Evolutionary conservation across 2,113 vertebrate species (phyloP), one percentile per base, ranked within the genome.

Genomic region (Scartelaos histophorus): DNA sequence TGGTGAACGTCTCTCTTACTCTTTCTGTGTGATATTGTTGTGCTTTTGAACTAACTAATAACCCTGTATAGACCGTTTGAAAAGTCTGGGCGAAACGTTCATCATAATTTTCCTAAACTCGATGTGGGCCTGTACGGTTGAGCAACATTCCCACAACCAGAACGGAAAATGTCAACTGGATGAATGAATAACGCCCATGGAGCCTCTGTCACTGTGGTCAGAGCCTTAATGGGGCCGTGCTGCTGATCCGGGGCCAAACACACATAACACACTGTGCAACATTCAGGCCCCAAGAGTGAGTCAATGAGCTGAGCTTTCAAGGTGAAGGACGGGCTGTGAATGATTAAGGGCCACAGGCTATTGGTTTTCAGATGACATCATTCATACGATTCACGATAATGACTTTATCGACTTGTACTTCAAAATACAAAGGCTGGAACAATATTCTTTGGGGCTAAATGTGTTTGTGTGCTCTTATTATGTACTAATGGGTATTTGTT

Each of bases 91-190:
- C 7, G 9, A 7, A 53, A 53, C 13, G 9, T n/a, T 2, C 51
- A 53, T 53, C 7, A 4, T 1, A n/a, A n/a, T n/a, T 10, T 19
- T 4, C 1, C 2, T 16, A 5, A 51, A 51, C 49, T 17, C 4
- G 5, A 17, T 7, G 49, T 19, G 17, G 4, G 49, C 16, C 2
- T 15, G 7, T 4, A 5, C 51, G 3, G 35, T 9, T 38, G 35
- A 38, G 35, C 35, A 5, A 0, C 73, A 66, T 72, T 24, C 73
- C 51, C 53, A 54, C 58, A 53, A 34, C 65, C 76, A 80, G 65
- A 79, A 62, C 60, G 77, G 78, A 88, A 88, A 89, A 21, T 80
- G 47, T 82, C 64, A 66, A 34, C 69, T 34, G 57, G 25, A 51
- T 61, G 73, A 86, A 80, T 76, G 82, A 79, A 70, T 75, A 80